phyloP scores from a whole-genome alignment of 2,113 vertebrate species.

The Dasyurus viverrinus region DNA sequence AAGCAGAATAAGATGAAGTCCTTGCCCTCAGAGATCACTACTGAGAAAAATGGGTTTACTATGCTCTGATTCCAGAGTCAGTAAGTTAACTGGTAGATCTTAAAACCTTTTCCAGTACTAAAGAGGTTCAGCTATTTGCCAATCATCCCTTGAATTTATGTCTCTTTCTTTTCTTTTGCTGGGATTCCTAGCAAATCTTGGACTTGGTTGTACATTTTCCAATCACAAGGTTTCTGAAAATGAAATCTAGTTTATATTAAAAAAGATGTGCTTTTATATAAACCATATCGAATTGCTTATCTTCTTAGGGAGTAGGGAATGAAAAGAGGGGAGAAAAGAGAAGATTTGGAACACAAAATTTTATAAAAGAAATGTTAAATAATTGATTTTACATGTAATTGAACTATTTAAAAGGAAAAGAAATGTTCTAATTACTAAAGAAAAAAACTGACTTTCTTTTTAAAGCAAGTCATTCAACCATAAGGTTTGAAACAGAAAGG shows the following conservation, averaged over 20 bases:
- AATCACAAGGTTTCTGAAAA: neutral
- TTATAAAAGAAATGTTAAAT: neutral
- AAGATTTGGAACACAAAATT: neutral
- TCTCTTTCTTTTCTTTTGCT: neutral
- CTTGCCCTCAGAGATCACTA: neutral
- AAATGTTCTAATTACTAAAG: neutral
- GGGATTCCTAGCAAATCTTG: neutral
- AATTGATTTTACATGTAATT: neutral
- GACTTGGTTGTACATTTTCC: neutral
- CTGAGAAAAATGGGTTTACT: neutral
- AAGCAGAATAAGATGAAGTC: neutral
- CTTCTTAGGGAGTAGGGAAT: neutral
- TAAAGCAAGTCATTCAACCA: conserved; percentile 4
- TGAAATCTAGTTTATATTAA: neutral
- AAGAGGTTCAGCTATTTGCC: neutral
- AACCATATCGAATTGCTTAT: too few relatives aligned
- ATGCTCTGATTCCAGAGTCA: neutral
- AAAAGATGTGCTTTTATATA: neutral
- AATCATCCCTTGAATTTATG: neutral
- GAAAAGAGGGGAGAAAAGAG: neutral
- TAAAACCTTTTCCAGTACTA: neutral
- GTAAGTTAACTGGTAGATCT: neutral
- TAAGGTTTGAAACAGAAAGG: conserved; percentile 25
- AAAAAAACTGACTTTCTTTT: neutral
- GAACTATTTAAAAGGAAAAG: neutral